Evolutionary conservation across 2,888 invertebrate species (phyloP), one percentile per base, ranked within the genome.

Genomic region (Macroteleia sp.): DNA sequence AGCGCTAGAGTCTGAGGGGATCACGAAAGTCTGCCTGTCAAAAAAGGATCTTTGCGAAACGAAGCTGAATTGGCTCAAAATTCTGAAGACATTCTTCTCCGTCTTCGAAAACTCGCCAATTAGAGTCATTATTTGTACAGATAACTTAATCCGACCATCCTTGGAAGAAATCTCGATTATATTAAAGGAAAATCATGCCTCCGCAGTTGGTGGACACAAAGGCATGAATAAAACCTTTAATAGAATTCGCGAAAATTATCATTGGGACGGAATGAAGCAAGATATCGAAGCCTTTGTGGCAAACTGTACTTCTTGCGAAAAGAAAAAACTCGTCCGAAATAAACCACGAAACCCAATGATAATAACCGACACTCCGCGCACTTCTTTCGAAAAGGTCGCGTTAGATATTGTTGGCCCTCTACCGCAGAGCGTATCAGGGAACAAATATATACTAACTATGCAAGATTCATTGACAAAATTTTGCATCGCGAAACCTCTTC

Each of bases 151-250:
- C 1, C 56, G 32, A 28, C 30, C 30, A 30, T 9, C 30, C 2
- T 10, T 10, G 8, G 30, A 30, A 10, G 9, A 30, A 30, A 30
- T 30, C 10, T 10, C 30, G 10, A 10, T 30, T 9, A 77, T 76
- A 5, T 71, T 81, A 1, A 17, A 28, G 4, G 73, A 78, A 54
- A 25, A 25, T 6, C 82, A 83, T 30, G 42, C 50, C 5, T 64
- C 69, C 8, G 19, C 64, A 10, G 32, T 75, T 8, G 76, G 79
- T 5, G 80, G 82, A 1, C 84, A 85, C 32, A 80, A 73, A 32
- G 82, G 84, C 1, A 54, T 79, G 0, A 70, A 70, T 10, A 78
- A 77, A 17, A 83, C 82, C 0, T 70, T 46, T 10, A 19, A 50
- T 5, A 19, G 73, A 17, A 67, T 83, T n/a, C 17, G 76, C 0